These are phyloP conservation scores for Eupithecia inturbata DNA, from an alignment of 2,888 invertebrate genomes.

Conservation along the genomic window DNA sequence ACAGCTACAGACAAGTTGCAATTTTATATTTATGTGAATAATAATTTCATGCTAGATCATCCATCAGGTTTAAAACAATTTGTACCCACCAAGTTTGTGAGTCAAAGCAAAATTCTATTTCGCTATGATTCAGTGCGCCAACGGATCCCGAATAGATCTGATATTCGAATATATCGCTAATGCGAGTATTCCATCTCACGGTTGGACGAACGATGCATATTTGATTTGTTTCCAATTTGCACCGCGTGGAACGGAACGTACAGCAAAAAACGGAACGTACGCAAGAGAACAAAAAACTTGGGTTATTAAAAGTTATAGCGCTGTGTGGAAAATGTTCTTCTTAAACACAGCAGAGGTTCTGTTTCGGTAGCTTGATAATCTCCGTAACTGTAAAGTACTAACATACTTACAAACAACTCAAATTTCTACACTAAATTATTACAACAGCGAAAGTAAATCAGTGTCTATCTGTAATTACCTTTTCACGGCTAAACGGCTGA, in stretches of 20 bases:
- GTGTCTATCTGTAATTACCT: too few species aligned
- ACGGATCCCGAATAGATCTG: conserved; percentile 62
- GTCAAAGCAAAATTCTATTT: conserved; percentile 5
- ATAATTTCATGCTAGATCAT: not conserved
- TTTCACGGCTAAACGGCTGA: too few species aligned
- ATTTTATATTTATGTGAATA: not conserved
- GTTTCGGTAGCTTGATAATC: not conserved
- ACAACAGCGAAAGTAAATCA: too few species aligned
- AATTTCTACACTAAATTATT: too few species aligned
- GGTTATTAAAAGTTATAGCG: conserved; percentile 3
- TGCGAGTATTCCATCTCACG: conserved; percentile 78
- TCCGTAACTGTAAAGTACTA: not conserved
- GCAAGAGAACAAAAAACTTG: not conserved
- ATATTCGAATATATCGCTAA: conserved; percentile 67
- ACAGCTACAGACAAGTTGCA: too few species aligned
- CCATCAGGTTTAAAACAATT: conserved; percentile 1
- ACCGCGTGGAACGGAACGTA: conserved; percentile 60
- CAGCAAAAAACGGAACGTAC: conserved; percentile 59
- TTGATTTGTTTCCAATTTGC: conserved; percentile 81
- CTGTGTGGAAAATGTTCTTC: not conserved
- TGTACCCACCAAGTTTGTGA: not conserved
- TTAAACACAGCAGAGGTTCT: not conserved
- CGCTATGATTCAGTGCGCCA: conserved; percentile 56
- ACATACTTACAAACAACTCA: too few species aligned
- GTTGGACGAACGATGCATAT: conserved; percentile 78